Conservation (phyloP, 1,140 invertebrate species). For the Pristionchus pacificus region DNA sequence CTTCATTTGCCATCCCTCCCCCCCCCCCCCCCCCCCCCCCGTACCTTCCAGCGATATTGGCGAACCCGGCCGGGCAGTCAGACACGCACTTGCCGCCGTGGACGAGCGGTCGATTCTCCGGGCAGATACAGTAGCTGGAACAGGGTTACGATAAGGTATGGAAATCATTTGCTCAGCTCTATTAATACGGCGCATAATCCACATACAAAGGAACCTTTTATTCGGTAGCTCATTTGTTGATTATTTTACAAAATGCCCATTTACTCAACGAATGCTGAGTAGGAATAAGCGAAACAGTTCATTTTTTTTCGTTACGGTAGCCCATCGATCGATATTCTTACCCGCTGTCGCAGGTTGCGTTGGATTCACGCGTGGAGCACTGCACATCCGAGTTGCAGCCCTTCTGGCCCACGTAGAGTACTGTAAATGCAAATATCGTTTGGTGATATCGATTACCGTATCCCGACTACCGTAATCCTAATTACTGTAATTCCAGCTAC, state of each 20-base stretch:
- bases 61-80: slow-evolving; percentile 53
- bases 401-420: slow-evolving; percentile 51
- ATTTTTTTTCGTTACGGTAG: too few species aligned
- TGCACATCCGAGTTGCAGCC: slow-evolving; percentile 51
- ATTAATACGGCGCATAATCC: too few species aligned
- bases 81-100: slow-evolving; percentile 49
- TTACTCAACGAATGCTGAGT: too few species aligned
- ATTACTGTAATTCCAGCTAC: too few species aligned
- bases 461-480: too few species aligned
- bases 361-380: slow-evolving; percentile 41
- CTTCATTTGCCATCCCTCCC: neutral
- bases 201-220: too few species aligned
- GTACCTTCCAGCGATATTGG: slow-evolving; percentile 55
- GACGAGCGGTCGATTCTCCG: slow-evolving; percentile 39
- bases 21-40: neutral
- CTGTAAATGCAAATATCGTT: neutral
- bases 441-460: neutral
- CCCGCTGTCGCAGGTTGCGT: slow-evolving; percentile 34
- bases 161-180: too few species aligned
- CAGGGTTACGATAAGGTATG: too few species aligned
- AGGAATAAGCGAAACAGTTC: too few species aligned
- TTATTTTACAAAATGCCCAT: too few species aligned
- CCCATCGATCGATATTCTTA: neutral
- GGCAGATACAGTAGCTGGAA: slow-evolving; percentile 47
- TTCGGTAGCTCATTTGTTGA: too few species aligned